These are phyloP conservation scores for Microcebus murinus DNA, from an alignment of 2,113 vertebrate genomes.

Conservation along the genomic window DNA sequence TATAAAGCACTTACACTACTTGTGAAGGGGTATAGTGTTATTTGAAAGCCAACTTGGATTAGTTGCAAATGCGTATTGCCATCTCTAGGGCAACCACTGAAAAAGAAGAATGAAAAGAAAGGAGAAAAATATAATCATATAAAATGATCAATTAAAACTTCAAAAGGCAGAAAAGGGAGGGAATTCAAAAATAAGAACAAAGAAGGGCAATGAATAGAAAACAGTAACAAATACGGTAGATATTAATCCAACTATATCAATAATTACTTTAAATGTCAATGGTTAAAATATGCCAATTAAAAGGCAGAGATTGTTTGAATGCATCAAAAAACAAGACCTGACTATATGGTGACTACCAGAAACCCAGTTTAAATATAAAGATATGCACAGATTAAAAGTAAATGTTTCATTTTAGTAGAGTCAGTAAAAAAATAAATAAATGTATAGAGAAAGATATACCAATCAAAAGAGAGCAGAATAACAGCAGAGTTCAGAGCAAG, in stretches of 20 bases:
- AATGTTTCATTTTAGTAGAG: too few species aligned
- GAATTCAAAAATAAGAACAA: neutral
- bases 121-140: neutral
- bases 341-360: neutral
- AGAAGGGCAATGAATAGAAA: neutral
- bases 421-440: neutral
- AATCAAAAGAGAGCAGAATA: neutral
- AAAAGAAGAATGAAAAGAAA: neutral
- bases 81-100: neutral
- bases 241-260: neutral
- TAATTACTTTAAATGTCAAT: neutral
- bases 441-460: neutral
- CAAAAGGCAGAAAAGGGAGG: neutral
- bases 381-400: neutral
- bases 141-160: neutral
- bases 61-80: neutral
- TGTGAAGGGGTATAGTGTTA: neutral
- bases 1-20: neutral
- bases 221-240: neutral
- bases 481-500: neutral
- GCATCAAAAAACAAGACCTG: neutral
- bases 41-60: neutral
- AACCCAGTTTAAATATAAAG: neutral
- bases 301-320: neutral
- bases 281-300: neutral